Evolutionary conservation across 1,140 invertebrate genomes (phyloP), one percentile per base, ranked within the genome.

Genomic region (Anastrepha ludens): DNA sequence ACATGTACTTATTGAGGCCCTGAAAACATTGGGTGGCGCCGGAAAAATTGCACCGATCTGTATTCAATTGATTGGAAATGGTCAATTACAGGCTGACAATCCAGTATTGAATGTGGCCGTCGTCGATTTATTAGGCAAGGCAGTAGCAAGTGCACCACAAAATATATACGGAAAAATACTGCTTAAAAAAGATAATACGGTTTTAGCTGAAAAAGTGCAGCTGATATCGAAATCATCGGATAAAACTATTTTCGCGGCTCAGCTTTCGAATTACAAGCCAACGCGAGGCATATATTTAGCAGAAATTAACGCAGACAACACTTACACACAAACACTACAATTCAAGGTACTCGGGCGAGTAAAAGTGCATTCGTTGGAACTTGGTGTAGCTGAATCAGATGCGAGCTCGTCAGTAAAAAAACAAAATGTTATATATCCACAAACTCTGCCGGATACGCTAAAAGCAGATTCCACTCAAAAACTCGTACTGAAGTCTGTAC

Each of bases 401-500:
- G 97, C 97, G 86, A 96, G 96, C 15, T 96, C 97, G 29, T 96
- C 96, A 88, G 95, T 97, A 2, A 97, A 97, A 93, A 94, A 98
- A 85, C 95, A 95, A 65, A 97, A 96, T 91, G 94, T 98, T 6
- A 90, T 93, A 3, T 95, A 96, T 93, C 96, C 97, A 0, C 95
- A 96, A 88, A 97, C 97, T 90, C 93, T 97, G 2, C 90, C 93
- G 3, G 94, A 95, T 62, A 94, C 94, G 47, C 93, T 98, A 9
- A 96, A 97, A 91, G 97, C 97, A 29, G 98, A 99, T 94, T 96
- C 96, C 87, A 96, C 98, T 89, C 98, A 99, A 93, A 98, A 98
- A 93, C 93, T 99, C 59, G 94, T 97, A 2, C 94, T 99, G 87
- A 97, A 97, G 91, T 98, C 99, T 93, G 93, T 95, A 0, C 93